Percentiles rank a stretch among this genome's conserved stretches.
Conservation (phyloP, 1,140 invertebrate genomes). For the Orius insidiosus region DNA sequence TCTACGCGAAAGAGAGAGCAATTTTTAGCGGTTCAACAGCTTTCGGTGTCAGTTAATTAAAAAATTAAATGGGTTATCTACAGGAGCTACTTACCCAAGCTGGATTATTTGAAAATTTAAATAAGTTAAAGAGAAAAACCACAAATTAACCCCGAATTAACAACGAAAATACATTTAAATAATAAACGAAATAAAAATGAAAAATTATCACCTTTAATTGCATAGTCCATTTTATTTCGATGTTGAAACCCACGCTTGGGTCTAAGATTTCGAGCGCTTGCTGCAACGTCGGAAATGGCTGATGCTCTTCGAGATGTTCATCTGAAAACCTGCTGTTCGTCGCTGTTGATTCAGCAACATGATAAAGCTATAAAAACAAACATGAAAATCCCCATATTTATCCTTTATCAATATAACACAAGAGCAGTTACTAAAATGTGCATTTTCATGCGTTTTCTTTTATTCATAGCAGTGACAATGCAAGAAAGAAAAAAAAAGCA, state of each 20-base stretch:
- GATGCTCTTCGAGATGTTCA: constrained; percentile 70
- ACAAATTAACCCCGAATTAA: neutral
- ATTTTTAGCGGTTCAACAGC: too few relatives aligned
- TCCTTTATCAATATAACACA: neutral
- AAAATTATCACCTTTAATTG: constrained; percentile 36
- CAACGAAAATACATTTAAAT: neutral
- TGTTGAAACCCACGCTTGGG: constrained; percentile 74
- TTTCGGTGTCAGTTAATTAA: too few relatives aligned
- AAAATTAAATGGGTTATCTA: too few relatives aligned
- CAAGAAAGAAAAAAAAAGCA: too few relatives aligned
- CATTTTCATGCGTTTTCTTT: too few relatives aligned
- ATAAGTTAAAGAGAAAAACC: neutral
- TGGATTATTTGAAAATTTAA: neutral
- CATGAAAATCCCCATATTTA: neutral
- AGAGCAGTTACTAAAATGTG: neutral
- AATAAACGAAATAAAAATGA: too few relatives aligned
- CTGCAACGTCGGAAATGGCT: constrained; percentile 77
- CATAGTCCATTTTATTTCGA: constrained; percentile 94
- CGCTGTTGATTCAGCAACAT: constrained; percentile 51
- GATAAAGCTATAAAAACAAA: constrained; percentile 47
- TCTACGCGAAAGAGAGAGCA: neutral
- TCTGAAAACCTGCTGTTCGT: constrained; percentile 58
- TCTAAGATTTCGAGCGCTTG: constrained; percentile 63
- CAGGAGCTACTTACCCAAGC: neutral
- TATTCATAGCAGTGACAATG: too few relatives aligned